Base-by-base conservation (phyloP, 2,888 invertebrate species). In the Synergus itoensis region DNA sequence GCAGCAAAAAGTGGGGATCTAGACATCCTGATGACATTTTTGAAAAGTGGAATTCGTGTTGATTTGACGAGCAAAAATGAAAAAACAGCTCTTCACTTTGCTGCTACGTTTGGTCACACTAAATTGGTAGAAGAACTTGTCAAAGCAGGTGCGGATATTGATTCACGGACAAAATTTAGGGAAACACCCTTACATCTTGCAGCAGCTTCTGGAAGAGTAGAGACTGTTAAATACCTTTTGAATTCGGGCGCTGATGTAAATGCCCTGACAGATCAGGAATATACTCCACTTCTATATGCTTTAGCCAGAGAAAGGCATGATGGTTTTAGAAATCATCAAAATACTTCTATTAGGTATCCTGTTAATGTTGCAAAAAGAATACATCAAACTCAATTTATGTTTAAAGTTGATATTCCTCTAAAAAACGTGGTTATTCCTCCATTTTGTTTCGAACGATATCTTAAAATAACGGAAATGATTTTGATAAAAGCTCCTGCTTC, bases 161-260 rank as follows among this genome's bases (percentile, higher is more conserved):
- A 73, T 53, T 53, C 73, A 11, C 11, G 0, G 9, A 73, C 48
- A 36, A 40, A 0, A 5, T 53, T 53, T n/a, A 4, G 1, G 0
- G 48, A 73, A 36, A 73, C 36, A 3, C 73, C 73, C n/a, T 48
- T 73, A 11, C 73, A 73, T 11, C 53, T 73, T 53, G 73, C 53
- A 36, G 73, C 73, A n/a, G 53, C 73, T 11, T 53, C 53, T 36
- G 53, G 73, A 11, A 48, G 73, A 53, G 1, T 9, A 53, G 4
- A 36, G 3, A 36, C 5, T n/a, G 73, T 73, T 0, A n/a, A 53
- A 53, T 73, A n/a, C n/a, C 73, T 73, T n/a, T 36, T 73, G n/a
- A 8, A 73, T 40, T 16, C 73, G 8, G 48, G 53, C 36, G 53
- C 73, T 53, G 1, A 41, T 14, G 36, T 7, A 45, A 9, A 28